Base-by-base conservation (phyloP, 2,113 vertebrate species). In the Epinephelus moara region DNA sequence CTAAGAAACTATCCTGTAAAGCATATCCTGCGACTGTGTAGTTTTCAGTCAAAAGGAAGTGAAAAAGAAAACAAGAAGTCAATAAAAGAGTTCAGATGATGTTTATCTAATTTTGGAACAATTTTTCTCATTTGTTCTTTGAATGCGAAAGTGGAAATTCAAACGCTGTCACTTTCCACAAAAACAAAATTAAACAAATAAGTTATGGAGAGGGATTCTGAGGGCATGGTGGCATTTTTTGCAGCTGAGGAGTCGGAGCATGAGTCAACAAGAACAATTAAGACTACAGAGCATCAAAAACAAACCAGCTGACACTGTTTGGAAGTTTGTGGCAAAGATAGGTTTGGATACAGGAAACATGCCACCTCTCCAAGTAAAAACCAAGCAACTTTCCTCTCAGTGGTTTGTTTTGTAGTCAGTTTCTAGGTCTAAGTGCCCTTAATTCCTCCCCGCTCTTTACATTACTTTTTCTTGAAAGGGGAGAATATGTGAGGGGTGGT, bases 231-330 rank as follows among this genome's bases (percentile, higher is more conserved):
- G 75, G 74, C 69, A 64, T 85, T 82, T 74, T 88, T 71, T 85
- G 59, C 70, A 75, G 81, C 84, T 77, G 81, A 85, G 78, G 33
- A 77, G 57, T 78, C 7, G 13, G 49, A 64, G 27, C 74, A 87
- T 89, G 87, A 93, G 85, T 91, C 84, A 90, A 85, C 74, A 78
- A 72, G 67, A 85, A 75, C 70, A 85, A 87, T 88, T 88, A 85
- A 66, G 72, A 85, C 68, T 25, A 37, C 25, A 85, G 53, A 85
- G 84, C 88, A 89, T 91, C 79, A 82, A 89, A 30, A 88, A 91
- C 80, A 90, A 76, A 75, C 85, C 74, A 88, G 86, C 81, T 78
- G 75, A 91, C 57, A 73, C 49, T 80, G 81, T 87, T 91, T 88
- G 77, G 64, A 80, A 37, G 50, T 89, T 63, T 92, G 90, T 80